phyloP scores from a whole-genome alignment of 2,888 invertebrate genomes.

The Metellina segmentata region DNA sequence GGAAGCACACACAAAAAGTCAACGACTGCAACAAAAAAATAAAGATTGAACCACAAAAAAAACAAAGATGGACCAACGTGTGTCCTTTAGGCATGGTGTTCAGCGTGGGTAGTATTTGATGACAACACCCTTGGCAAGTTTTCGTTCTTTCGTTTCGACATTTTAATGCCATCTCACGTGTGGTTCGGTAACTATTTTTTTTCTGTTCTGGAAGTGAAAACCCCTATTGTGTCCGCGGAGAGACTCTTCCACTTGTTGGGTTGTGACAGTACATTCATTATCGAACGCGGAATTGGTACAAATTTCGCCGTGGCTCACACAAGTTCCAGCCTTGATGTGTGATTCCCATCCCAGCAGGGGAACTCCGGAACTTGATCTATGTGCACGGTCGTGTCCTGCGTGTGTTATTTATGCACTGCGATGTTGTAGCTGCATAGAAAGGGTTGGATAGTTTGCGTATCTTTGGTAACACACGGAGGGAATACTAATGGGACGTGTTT shows the following conservation, averaged over 20 bases:
- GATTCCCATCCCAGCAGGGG: too few species aligned
- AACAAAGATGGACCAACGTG: not conserved
- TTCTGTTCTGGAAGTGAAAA: not conserved
- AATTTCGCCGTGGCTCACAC: constrained; percentile 11
- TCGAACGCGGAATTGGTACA: constrained; percentile 11
- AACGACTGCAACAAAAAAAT: constrained; percentile 52
- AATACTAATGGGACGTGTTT: too few species aligned
- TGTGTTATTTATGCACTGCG: too few species aligned
- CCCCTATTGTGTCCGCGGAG: constrained; percentile 22
- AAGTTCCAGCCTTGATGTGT: too few species aligned
- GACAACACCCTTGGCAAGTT: constrained; percentile 37
- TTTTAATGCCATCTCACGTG: constrained; percentile 44
- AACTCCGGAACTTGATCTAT: too few species aligned
- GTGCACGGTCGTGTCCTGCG: too few species aligned
- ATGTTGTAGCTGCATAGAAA: too few species aligned
- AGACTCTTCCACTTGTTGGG: constrained; percentile 25
- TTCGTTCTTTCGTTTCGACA: constrained; percentile 22
- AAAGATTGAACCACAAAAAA: constrained; percentile 18
- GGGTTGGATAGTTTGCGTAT: too few species aligned
- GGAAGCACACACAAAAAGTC: constrained; percentile 45
- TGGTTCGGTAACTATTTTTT: constrained; percentile 33
- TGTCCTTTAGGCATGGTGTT: constrained; percentile 19
- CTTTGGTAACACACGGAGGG: too few species aligned
- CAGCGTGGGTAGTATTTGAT: constrained; percentile 67
- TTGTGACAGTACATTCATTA: constrained; percentile 25